These are phyloP conservation scores for Cheiracanthium punctorium DNA, from an alignment of 2,888 invertebrate species.

Conservation along the genomic window DNA sequence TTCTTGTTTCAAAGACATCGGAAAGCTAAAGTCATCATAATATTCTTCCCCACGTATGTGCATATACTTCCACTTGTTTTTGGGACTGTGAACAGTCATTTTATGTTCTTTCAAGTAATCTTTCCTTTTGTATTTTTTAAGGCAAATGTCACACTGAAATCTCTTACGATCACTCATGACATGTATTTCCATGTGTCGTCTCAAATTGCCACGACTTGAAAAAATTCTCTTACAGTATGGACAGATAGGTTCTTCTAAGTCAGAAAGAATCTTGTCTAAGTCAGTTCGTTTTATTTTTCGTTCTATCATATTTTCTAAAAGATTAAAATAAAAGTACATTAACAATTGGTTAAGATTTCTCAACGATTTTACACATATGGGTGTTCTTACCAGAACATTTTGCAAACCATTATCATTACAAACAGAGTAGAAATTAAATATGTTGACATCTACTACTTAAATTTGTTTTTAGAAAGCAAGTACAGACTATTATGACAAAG, in stretches of 20 bases:
- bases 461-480: too few relatives aligned
- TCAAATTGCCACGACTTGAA: constrained; percentile 55
- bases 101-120: constrained; percentile 68
- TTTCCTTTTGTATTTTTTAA: constrained; percentile 65
- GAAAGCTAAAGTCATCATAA: constrained; percentile 25
- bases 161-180: constrained; percentile 57
- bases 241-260: constrained; percentile 60
- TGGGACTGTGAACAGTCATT: constrained; percentile 61
- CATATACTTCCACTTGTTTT: constrained; percentile 59
- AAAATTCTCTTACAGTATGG: constrained; percentile 63
- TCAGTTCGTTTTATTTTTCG: constrained; percentile 46
- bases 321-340: neutral
- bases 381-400: too few relatives aligned
- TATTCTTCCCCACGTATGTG: constrained; percentile 34
- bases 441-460: too few relatives aligned
- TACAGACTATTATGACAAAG: too few relatives aligned
- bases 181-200: constrained; percentile 66
- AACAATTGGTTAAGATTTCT: too few relatives aligned
- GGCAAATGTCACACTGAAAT: constrained; percentile 65
- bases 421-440: too few relatives aligned
- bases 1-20: constrained; percentile 16
- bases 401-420: too few relatives aligned
- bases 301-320: constrained; percentile 20
- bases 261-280: constrained; percentile 57
- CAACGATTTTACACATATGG: too few relatives aligned